phyloP scores from a whole-genome alignment of 2,888 invertebrate species.

The Branchipolynoe longqiensis region DNA sequence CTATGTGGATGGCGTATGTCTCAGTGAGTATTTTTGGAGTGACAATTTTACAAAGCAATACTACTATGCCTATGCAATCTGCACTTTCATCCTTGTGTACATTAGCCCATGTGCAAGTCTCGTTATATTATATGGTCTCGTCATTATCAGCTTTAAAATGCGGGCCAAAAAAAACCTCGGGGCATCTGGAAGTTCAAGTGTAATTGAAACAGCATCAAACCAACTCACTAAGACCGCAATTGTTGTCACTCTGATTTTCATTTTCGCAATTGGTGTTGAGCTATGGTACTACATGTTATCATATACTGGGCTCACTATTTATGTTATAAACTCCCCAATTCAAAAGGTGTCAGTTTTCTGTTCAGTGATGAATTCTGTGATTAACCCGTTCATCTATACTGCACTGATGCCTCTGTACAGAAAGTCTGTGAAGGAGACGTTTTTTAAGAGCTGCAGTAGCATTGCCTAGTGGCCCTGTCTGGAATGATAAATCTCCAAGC shows the following conservation, averaged over 20 bases:
- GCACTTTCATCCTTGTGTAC: conserved; percentile 15
- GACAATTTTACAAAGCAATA: not conserved
- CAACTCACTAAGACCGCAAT: conserved; percentile 35
- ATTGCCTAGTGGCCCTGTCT: not conserved
- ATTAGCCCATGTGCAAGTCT: conserved; percentile 7
- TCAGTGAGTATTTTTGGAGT: not conserved
- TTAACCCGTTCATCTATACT: conserved; percentile 6
- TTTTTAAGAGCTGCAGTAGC: not conserved
- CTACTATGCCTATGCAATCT: not conserved
- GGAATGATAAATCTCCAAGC: not conserved
- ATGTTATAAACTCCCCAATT: conserved; percentile 29
- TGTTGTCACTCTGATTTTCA: conserved; percentile 14
- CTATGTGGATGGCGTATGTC: not conserved
- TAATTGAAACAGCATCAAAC: conserved; percentile 7
- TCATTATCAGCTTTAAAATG: not conserved
- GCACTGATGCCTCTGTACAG: conserved; percentile 33
- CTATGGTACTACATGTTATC: conserved; percentile 41
- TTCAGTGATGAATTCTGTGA: conserved; percentile 17
- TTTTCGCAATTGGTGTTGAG: conserved; percentile 21
- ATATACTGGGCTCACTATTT: not conserved
- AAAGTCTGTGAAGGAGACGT: not conserved
- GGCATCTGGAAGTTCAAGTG: not conserved
- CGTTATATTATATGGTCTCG: conserved; percentile 25
- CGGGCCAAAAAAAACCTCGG: not conserved
- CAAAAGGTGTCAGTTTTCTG: conserved; percentile 31